phyloP scores from a whole-genome alignment of 2,797 vertebrate species.

The Crossoptilon crossoptilon region DNA sequence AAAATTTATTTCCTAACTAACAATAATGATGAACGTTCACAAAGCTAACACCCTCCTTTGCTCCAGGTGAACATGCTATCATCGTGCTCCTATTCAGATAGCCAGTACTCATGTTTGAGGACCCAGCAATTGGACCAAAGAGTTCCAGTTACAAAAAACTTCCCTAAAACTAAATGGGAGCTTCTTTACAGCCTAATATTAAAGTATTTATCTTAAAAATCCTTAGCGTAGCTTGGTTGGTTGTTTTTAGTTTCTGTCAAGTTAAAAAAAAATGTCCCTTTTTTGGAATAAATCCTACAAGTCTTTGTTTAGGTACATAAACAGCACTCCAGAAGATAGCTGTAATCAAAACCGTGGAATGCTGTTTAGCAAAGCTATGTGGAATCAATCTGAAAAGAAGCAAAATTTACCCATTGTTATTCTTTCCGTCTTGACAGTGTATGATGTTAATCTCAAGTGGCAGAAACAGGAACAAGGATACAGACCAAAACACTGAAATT shows the following conservation, averaged over 20 bases:
- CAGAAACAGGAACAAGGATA: slow-evolving; percentile 19
- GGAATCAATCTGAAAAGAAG: neutral
- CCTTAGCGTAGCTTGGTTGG: neutral
- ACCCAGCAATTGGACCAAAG: neutral
- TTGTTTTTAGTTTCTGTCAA: neutral
- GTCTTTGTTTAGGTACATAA: neutral
- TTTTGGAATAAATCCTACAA: neutral
- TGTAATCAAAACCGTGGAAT: neutral
- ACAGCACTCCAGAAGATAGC: neutral
- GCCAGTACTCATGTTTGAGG: too few species aligned
- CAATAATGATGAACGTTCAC: neutral
- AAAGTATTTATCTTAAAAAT: neutral
- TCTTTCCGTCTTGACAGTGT: neutral
- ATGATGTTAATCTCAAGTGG: neutral
- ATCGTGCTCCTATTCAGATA: neutral
- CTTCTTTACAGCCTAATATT: neutral
- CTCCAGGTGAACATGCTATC: fast-evolving
- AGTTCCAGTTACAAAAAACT: neutral
- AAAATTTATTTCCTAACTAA: neutral
- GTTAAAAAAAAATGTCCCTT: fast-evolving
- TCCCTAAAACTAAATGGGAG: too few species aligned
- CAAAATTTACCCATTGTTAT: neutral
- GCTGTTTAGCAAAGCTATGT: neutral
- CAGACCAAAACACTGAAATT: neutral
- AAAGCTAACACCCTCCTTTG: neutral